Evolutionary conservation across 2,797 vertebrate species (phyloP).

Genomic region (Sebastes nivosus): DNA sequence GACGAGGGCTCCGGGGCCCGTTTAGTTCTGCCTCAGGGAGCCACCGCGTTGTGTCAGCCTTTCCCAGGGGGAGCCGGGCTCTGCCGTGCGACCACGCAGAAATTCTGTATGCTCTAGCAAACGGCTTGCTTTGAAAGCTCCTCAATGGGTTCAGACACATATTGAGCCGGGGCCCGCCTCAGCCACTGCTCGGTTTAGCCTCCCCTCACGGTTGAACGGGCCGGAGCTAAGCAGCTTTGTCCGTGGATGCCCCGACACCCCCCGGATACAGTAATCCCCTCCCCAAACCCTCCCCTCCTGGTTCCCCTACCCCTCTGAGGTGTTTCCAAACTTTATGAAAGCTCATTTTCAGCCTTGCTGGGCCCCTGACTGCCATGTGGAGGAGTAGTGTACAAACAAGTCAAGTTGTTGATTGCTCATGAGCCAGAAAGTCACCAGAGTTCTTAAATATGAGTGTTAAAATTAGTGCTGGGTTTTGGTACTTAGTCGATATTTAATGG

Average conservation of each 20-base stretch:
- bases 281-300: constrained; percentile 51
- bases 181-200: constrained; percentile 68
- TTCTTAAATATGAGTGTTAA: background rate
- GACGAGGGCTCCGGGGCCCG: constrained; percentile 57
- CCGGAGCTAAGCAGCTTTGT: constrained; percentile 81
- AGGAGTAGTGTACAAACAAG: constrained; percentile 37
- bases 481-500: background rate
- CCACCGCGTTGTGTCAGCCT: constrained; percentile 76
- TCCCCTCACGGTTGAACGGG: constrained; percentile 67
- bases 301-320: constrained; percentile 56
- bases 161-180: constrained; percentile 66
- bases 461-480: background rate
- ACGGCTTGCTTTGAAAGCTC: constrained; percentile 75
- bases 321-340: constrained; percentile 66
- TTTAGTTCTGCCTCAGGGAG: constrained; percentile 77
- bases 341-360: constrained; percentile 56
- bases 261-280: constrained; percentile 75
- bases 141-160: constrained; percentile 79
- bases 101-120: constrained; percentile 82
- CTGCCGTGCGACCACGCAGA: constrained; percentile 81
- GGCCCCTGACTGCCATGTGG: constrained; percentile 34
- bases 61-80: constrained; percentile 78
- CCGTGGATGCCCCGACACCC: constrained; percentile 60
- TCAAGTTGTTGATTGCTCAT: constrained; percentile 13
- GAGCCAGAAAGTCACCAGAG: background rate